Evolutionary conservation across 2,888 invertebrate species (phyloP), one percentile per base, ranked within the genome.

Genomic region (Zaprionus lineosus): DNA sequence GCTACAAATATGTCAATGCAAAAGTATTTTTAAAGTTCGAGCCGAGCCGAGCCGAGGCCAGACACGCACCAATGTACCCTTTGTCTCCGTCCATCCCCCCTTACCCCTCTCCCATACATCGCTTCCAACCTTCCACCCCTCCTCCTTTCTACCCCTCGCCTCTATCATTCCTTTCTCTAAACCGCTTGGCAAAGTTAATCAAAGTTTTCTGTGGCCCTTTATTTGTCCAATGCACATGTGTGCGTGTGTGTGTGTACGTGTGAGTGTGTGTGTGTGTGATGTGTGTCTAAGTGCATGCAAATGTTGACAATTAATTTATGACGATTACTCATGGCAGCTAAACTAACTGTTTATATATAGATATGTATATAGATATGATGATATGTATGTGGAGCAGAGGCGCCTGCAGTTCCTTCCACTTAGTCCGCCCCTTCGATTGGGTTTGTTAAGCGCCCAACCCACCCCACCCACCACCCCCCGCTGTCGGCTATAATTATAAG

Each of bases 261-360:
- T 55, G 55, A 55, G 58, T 51, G 63, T 69, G 65, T 66, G 62
- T 64, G 62, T 63, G 61, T 43, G 64, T 65, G 53, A 52, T 47
- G 67, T 61, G 52, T 68, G 71, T 63, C 78, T 78, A 78, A 78
- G 84, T 84, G 84, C 81, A 84, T 76, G 78, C 78, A 84, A 86
- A 86, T 87, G 87, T 88, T 87, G 88, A 87, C 88, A 88, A 88
- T 87, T 88, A 87, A 88, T 88, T 88, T 88, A 88, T 88, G 84
- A 84, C 87, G 83, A 86, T 87, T 87, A 87, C 88, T 88, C 88
- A 88, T 87, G 86, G 86, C 84, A 84, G 84, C 84, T 84, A 79
- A 78, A 81, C 78, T 81, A 81, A 81, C 78, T 84, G 74, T 64
- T 83, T 78, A 61, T 75, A 74, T 66, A 65, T 64, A 56, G n/a